A percentile compares a stretch with the other conserved stretches of the same genome.
phyloP scores from a whole-genome alignment of 2,888 invertebrate genomes.

The Orthosia gothica region DNA sequence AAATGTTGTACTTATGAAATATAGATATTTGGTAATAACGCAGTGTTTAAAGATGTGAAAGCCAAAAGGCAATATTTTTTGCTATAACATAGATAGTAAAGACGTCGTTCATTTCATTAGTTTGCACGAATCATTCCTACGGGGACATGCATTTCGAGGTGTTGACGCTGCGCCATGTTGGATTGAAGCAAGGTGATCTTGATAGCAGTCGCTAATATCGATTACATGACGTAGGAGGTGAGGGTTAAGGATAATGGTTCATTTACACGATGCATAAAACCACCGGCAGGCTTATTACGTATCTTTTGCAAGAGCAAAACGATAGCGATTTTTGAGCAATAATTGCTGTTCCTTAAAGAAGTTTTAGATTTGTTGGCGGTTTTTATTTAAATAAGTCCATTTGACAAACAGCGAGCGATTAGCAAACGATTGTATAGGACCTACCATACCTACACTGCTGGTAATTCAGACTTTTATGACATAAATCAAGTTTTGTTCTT shows the following conservation, averaged over 20 bases:
- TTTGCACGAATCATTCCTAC: constrained; percentile 93
- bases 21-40: constrained; percentile 54
- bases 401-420: too few species aligned
- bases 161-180: constrained; percentile 58
- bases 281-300: too few species aligned
- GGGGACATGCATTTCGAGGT: constrained; percentile 80
- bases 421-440: too few species aligned
- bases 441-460: too few species aligned
- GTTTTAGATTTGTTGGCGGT: too few species aligned
- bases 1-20: constrained; percentile 64
- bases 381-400: too few species aligned
- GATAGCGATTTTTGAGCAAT: too few species aligned
- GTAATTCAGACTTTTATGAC: too few species aligned
- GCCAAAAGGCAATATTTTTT: constrained; percentile 75
- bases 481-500: too few species aligned
- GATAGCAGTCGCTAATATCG: constrained; percentile 25
- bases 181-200: constrained; percentile 30
- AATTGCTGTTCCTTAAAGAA: too few species aligned
- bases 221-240: constrained; percentile 44
- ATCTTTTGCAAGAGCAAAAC: too few species aligned
- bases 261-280: constrained; percentile 14
- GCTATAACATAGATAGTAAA: constrained; percentile 75
- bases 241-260: constrained; percentile 55
- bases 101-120: constrained; percentile 88
- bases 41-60: constrained; percentile 63